Conservation (phyloP, 2,888 invertebrate genomes). For the Andricus quercusramuli region DNA sequence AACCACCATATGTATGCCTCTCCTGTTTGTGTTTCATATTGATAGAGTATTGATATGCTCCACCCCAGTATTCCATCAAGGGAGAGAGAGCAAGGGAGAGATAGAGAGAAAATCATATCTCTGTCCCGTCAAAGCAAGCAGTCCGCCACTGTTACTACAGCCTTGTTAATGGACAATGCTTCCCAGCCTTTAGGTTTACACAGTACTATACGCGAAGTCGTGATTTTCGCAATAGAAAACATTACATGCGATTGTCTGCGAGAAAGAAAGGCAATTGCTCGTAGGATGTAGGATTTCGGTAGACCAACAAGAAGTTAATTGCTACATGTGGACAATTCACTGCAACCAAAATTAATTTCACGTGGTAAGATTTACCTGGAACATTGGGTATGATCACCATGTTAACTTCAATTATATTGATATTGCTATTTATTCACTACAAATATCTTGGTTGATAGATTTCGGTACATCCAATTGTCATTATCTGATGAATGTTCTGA, state of each 20-base stretch:
- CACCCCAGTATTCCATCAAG: conserved; percentile 47
- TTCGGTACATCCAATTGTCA: too few species aligned
- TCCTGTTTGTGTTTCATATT: conserved; percentile 78
- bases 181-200: conserved; percentile 52
- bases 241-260: conserved; percentile 39
- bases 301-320: too few species aligned
- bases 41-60: conserved; percentile 77
- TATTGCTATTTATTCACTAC: too few species aligned
- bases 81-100: conserved; percentile 37
- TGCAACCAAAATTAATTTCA: too few species aligned
- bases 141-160: conserved; percentile 61
- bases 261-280: conserved; percentile 31
- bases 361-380: too few species aligned
- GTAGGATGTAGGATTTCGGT: too few species aligned
- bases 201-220: conserved; percentile 49
- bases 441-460: too few species aligned
- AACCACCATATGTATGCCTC: conserved; percentile 62
- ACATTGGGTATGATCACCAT: too few species aligned
- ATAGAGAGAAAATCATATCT: conserved; percentile 50
- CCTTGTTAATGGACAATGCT: conserved; percentile 68
- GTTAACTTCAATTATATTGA: too few species aligned
- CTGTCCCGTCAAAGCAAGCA: conserved; percentile 50
- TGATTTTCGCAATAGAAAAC: conserved; percentile 53
- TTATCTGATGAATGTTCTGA: too few species aligned
- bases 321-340: too few species aligned